Percentiles rank a stretch among this genome's conserved stretches.
Conservation (phyloP, 2,888 invertebrate genomes). For the Xestia c-nigrum region DNA sequence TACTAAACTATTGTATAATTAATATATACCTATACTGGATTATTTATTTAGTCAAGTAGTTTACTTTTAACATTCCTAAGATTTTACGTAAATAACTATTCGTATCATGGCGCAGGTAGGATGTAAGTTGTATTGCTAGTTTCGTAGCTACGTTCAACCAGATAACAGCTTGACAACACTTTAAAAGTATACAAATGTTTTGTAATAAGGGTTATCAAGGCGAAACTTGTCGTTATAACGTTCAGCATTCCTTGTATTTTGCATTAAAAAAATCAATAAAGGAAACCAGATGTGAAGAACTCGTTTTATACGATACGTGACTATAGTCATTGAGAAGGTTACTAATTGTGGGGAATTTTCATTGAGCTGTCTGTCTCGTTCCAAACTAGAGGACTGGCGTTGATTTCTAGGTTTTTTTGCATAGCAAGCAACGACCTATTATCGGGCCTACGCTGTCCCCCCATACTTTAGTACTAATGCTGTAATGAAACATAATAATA, state of each 20-base stretch:
- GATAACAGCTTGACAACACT: neutral
- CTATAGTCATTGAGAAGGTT: neutral
- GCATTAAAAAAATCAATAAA: constrained; percentile 10
- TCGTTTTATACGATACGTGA: constrained; percentile 16
- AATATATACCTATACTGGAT: no score
- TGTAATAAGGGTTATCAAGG: constrained; percentile 1
- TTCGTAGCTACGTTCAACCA: neutral
- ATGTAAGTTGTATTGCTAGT: neutral
- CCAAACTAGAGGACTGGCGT: neutral
- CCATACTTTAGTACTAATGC: no score
- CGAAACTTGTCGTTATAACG: neutral
- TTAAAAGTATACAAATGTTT: constrained; percentile 17
- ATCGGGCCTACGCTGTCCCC: no score
- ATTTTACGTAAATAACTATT: no score
- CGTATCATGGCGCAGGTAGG: no score
- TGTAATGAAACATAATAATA: no score
- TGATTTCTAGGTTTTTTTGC: neutral
- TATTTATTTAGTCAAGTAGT: no score
- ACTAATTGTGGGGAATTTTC: neutral
- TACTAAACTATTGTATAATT: no score
- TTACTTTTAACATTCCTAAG: no score
- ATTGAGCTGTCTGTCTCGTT: neutral
- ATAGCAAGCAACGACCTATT: no score
- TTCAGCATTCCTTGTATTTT: constrained; percentile 4
- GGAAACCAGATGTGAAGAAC: constrained; percentile 2